Conservation (phyloP, 2,113 vertebrate species). For the Pseudorhombus dupliciocellatus region DNA sequence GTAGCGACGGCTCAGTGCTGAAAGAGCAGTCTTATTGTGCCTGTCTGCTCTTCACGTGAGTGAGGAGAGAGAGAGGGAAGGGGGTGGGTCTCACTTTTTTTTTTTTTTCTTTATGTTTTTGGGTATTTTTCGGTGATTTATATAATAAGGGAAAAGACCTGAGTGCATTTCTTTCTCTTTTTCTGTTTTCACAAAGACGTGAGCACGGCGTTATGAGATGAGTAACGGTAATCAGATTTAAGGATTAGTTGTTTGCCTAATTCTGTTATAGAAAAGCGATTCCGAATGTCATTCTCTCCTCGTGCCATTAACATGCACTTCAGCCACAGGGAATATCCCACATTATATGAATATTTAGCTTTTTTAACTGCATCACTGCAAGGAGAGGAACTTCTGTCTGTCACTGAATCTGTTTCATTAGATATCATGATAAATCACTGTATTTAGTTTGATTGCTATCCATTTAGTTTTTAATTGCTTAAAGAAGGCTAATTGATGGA, state of each 20-base stretch:
- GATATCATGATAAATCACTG: neutral
- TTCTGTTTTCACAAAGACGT: constrained; percentile 26
- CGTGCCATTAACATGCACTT: neutral
- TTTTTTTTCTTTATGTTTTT: constrained; percentile 65
- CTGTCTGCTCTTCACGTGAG: constrained; percentile 70
- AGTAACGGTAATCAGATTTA: constrained; percentile 41
- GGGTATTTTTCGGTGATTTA: constrained; percentile 64
- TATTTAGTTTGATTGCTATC: neutral
- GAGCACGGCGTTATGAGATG: constrained; percentile 26
- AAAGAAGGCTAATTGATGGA: neutral
- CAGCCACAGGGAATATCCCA: neutral
- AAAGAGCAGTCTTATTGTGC: constrained; percentile 80
- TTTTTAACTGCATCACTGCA: neutral
- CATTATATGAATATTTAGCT: neutral
- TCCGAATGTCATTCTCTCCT: constrained; percentile 25
- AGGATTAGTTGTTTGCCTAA: constrained; percentile 23
- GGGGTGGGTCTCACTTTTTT: constrained; percentile 48
- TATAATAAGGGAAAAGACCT: constrained; percentile 43
- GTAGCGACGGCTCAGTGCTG: constrained; percentile 74
- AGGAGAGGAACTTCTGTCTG: neutral
- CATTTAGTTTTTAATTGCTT: neutral
- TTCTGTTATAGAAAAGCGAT: constrained; percentile 23
- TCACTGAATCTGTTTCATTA: neutral
- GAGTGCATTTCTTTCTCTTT: constrained; percentile 30
- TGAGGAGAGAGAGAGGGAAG: constrained; percentile 52